Base-by-base conservation (phyloP, 2,797 vertebrate genomes). In the Acomys russatus region DNA sequence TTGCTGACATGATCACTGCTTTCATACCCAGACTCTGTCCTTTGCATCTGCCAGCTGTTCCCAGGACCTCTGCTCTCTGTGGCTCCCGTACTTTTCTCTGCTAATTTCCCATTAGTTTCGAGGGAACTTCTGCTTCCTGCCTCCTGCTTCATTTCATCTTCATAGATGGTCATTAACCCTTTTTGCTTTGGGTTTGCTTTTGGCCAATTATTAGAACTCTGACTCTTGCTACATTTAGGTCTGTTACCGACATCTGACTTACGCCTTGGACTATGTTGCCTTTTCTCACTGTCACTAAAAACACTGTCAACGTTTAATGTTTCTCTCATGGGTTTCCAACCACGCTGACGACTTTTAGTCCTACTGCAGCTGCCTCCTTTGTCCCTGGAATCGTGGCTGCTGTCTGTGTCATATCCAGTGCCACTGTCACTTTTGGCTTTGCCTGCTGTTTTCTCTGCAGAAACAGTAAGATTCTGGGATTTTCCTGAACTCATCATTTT, bases 231-330 rank as follows among this genome's bases (percentile, higher is more conserved):
- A 0, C 96, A 94, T 78, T 98, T 98, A 7, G 98, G 90, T 84
- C 98, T 99, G 94, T 49, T 92, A 96, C 70, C 98, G 68, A 6
- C 86, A 71, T 97, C 96, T 68, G 98, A 91, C 95, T 98, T 99
- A 74, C 98, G 98, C 88, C 98, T 98, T 15, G 99, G 99, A 94
- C 99, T 99, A 15, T 98, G 99, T 66, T 99, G 99, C 74, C 98
- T 98, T 63, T 97, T 98, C 71, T 99, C 99, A 96, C 99, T 98
- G 18, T 98, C 98, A 0, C 97, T 99, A 80, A 99, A 98, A 96
- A 99, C 98, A 9, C 99, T 99, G 98, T 99, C 99, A n/a, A 99
- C 99, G 0, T 99, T 99, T 3, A 99, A 97, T 0, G 98, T 99
- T 97, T 99, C 99, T 38, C 99, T 97, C 99, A 98, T 99, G 2